Conservation (phyloP, 2,888 invertebrate species). For the Patella pellucida region DNA sequence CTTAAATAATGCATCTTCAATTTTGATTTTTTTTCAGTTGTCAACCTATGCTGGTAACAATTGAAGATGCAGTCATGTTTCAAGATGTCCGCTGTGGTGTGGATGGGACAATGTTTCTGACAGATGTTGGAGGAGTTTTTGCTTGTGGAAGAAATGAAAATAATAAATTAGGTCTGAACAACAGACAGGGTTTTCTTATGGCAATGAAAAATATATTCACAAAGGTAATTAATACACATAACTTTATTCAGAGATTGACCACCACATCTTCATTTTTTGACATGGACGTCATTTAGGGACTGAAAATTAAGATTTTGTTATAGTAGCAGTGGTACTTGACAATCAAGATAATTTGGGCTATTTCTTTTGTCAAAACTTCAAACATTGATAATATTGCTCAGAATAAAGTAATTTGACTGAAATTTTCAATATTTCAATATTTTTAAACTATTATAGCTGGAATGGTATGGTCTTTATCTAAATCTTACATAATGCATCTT, state of each 20-base stretch:
- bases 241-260: too few species aligned
- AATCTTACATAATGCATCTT: too few species aligned
- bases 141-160: conserved; percentile 78
- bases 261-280: background rate
- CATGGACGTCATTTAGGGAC: background rate
- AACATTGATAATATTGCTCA: too few species aligned
- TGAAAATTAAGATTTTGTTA: background rate
- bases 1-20: too few species aligned
- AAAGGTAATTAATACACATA: conserved; percentile 52
- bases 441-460: too few species aligned
- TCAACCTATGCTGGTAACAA: conserved; percentile 71
- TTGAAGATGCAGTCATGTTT: conserved; percentile 73
- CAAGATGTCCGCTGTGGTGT: conserved; percentile 76
- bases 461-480: too few species aligned
- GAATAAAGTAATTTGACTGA: too few species aligned
- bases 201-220: conserved; percentile 72
- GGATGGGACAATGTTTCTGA: conserved; percentile 77
- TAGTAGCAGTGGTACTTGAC: too few species aligned
- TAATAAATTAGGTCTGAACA: conserved; percentile 78
- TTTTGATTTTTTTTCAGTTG: conserved; percentile 62
- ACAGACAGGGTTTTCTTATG: conserved; percentile 72
- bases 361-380: too few species aligned
- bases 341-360: too few species aligned
- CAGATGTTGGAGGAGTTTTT: conserved; percentile 76
- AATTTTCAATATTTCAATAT: too few species aligned